phyloP scores from a whole-genome alignment of 2,797 vertebrate genomes.

The Hylomyscus alleni region DNA sequence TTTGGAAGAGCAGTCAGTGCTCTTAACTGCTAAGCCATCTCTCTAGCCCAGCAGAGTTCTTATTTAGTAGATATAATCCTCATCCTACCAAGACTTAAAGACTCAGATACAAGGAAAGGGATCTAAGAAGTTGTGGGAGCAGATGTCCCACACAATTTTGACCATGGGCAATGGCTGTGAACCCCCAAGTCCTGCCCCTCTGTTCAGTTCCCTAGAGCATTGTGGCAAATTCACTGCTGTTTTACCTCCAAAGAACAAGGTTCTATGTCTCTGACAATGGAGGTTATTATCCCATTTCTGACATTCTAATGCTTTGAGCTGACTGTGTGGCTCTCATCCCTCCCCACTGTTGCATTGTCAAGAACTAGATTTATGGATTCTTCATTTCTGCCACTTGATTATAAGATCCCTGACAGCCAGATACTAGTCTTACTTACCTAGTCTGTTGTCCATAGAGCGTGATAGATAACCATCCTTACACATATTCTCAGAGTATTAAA shows the following conservation, averaged over 20 bases:
- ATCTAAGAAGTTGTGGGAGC: background rate
- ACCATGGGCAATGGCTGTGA: constrained; percentile 4
- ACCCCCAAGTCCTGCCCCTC: background rate
- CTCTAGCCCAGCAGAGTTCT: background rate
- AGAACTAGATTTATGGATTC: background rate
- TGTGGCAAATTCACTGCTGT: background rate
- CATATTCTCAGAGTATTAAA: constrained; percentile 36
- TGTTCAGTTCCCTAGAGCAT: background rate
- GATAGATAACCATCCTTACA: background rate
- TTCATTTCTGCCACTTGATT: constrained; percentile 19
- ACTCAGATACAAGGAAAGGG: constrained; percentile 13
- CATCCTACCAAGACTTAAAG: background rate
- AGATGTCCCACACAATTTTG: background rate
- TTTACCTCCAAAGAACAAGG: background rate
- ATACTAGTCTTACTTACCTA: constrained; percentile 15
- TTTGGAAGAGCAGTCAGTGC: too few species aligned
- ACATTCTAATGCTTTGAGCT: background rate
- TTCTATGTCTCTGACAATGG: background rate
- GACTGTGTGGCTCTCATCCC: background rate
- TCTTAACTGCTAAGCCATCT: too few species aligned
- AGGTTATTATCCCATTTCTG: background rate
- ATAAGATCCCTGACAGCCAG: constrained; percentile 58
- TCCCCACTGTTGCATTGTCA: background rate
- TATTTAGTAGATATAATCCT: background rate
- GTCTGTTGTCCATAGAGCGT: background rate